A percentile compares a stretch with the other conserved stretches of the same genome.
Conservation (phyloP, 2,797 vertebrate genomes). For the Alcedo atthis region DNA sequence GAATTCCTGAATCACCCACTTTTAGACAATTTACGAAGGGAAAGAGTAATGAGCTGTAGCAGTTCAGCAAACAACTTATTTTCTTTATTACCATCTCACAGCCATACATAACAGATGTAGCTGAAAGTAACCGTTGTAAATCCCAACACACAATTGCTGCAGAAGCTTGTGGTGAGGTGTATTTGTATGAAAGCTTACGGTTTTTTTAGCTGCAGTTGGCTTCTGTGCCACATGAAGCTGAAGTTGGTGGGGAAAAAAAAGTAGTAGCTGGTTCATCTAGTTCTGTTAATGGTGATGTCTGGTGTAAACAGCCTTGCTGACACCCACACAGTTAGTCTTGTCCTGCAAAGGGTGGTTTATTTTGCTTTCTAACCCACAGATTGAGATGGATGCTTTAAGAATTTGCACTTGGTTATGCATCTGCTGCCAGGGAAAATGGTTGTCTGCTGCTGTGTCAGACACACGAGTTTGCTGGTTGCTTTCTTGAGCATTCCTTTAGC, state of each 20-base stretch:
- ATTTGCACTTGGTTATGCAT: not conserved
- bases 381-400: not conserved
- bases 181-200: not conserved
- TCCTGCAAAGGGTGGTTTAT: not conserved
- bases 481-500: not conserved
- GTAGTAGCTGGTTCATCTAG: not conserved
- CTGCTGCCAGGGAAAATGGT: not conserved
- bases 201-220: not conserved
- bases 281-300: not conserved
- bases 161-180: not conserved
- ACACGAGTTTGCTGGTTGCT: rapidly evolving
- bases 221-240: not conserved
- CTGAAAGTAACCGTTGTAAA: not conserved
- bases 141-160: rapidly evolving
- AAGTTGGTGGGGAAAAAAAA: not conserved
- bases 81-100: not conserved
- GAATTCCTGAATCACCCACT: not conserved
- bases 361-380: not conserved
- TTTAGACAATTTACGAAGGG: not conserved
- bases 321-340: not conserved
- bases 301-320: not conserved
- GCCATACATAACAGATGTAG: not conserved
- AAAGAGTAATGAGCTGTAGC: not conserved
- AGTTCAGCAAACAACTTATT: not conserved
- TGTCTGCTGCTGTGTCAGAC: not conserved